Conservation (phyloP, 2,113 vertebrate species). For the Empidonax alnorum region DNA sequence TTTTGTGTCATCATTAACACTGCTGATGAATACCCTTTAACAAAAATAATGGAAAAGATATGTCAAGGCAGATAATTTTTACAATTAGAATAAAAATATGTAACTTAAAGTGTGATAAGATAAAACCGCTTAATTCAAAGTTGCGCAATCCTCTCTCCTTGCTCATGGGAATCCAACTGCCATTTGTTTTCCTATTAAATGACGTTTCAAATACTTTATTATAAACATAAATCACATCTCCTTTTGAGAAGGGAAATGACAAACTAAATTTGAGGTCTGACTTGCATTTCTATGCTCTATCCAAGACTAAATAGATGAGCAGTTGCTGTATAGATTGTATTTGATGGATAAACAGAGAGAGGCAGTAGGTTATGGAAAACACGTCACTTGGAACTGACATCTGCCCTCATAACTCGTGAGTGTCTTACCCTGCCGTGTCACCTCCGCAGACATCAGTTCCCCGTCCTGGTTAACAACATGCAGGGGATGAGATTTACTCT, state of each 20-base stretch:
- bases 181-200: conserved; percentile 82
- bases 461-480: conserved; percentile 1
- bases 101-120: conserved; percentile 71
- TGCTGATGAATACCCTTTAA: conserved; percentile 78
- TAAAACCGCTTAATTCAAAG: conserved; percentile 73
- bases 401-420: conserved; percentile 68
- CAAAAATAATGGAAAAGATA: conserved; percentile 77
- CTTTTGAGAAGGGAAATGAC: conserved; percentile 75
- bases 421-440: conserved; percentile 65
- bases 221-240: conserved; percentile 81
- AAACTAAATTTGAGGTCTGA: conserved; percentile 76
- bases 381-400: conserved; percentile 74
- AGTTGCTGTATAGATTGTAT: conserved; percentile 69
- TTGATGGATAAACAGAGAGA: conserved; percentile 77
- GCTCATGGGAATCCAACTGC: conserved; percentile 62
- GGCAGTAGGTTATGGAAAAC: conserved; percentile 63
- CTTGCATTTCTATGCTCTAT: conserved; percentile 62
- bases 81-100: conserved; percentile 80
- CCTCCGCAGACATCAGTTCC: conserved; percentile 62
- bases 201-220: conserved; percentile 81
- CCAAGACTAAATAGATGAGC: conserved; percentile 71
- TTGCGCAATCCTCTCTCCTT: conserved; percentile 40
- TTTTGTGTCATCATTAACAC: conserved; percentile 82
- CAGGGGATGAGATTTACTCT: background rate
- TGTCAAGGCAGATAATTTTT: conserved; percentile 80